Conservation (phyloP, 2,113 vertebrate genomes). For the Rhabdomys dilectus region DNA sequence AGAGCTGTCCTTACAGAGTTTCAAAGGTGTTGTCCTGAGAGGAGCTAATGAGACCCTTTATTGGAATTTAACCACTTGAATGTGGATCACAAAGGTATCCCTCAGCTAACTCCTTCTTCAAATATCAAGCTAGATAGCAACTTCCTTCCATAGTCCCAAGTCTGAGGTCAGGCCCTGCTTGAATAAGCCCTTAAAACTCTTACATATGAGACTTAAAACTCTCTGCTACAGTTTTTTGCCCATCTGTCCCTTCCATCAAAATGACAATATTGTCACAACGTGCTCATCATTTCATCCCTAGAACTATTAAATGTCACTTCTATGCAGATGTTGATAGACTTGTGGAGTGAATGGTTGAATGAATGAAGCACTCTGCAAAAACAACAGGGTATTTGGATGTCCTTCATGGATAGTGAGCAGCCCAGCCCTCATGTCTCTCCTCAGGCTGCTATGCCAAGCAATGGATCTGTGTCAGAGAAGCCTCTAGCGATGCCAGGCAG, state of each 20-base stretch:
- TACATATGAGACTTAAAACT: background rate
- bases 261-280: background rate
- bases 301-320: background rate
- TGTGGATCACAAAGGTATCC: background rate
- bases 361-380: conserved; percentile 14
- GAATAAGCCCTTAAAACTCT: background rate
- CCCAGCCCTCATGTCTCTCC: background rate
- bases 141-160: background rate
- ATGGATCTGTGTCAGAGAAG: conserved; percentile 10
- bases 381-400: background rate
- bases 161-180: background rate
- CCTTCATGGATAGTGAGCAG: background rate
- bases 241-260: background rate
- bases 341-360: background rate
- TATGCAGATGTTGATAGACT: background rate
- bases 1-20: background rate
- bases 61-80: background rate
- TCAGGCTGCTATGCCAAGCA: background rate
- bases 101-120: background rate
- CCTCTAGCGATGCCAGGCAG: conserved; percentile 44
- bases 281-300: background rate
- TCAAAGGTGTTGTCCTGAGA: background rate
- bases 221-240: background rate
- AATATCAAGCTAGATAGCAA: background rate
- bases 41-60: background rate